Conservation (phyloP, 2,888 invertebrate species). For the Apamea crenata region DNA sequence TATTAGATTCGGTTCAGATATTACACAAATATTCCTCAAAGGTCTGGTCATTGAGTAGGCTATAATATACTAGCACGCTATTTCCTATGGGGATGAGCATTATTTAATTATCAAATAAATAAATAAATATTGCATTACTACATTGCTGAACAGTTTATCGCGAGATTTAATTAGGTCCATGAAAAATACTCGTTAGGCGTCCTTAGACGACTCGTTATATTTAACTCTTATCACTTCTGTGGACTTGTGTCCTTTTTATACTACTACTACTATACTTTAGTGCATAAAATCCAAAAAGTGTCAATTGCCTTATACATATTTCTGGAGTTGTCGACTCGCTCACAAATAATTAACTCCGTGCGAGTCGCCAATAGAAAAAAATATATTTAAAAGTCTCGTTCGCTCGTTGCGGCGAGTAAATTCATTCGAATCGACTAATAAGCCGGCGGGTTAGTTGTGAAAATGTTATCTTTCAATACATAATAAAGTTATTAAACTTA, state of each 20-base stretch:
- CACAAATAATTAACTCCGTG: no score
- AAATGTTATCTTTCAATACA: slow-evolving; percentile 29
- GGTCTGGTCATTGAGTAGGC: neutral
- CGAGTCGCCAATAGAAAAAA: no score
- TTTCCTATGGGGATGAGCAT: no score
- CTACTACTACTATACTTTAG: no score
- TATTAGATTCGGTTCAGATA: neutral
- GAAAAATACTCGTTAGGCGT: no score
- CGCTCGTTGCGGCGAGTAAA: neutral
- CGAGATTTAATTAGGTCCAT: neutral
- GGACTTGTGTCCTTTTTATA: no score
- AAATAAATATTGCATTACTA: neutral
- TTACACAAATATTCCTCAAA: neutral
- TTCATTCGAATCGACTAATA: neutral
- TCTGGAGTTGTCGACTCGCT: no score
- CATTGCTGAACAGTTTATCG: neutral
- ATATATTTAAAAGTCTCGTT: no score
- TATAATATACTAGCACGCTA: neutral
- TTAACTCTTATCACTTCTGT: no score
- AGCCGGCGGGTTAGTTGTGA: neutral
- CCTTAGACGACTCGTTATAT: no score
- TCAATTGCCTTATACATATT: no score
- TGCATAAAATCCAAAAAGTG: no score
- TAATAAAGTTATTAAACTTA: slow-evolving; percentile 35
- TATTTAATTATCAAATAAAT: neutral